Percentiles rank a stretch among this genome's conserved stretches.
Conservation (phyloP, 2,797 vertebrate species). For the Sandelia bainsii region DNA sequence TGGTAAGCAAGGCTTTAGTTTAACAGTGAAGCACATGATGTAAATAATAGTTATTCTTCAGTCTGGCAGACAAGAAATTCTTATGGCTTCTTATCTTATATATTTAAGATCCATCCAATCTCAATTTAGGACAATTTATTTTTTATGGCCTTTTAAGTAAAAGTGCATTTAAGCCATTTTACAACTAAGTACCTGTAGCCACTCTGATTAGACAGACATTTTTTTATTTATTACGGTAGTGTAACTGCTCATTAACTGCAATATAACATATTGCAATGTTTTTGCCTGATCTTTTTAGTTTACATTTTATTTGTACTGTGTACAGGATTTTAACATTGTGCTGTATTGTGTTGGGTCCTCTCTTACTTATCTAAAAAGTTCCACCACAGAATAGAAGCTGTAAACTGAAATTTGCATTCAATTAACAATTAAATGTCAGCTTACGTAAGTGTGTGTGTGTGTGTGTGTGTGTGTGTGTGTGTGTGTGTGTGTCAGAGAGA, state of each 20-base stretch:
- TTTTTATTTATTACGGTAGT: background rate
- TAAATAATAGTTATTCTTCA: too few relatives aligned
- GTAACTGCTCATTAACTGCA: background rate
- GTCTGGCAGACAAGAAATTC: too few relatives aligned
- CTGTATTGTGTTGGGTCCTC: background rate
- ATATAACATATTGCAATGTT: background rate
- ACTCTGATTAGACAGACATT: too few relatives aligned
- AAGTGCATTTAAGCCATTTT: too few relatives aligned
- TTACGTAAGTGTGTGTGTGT: background rate
- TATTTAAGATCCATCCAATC: too few relatives aligned
- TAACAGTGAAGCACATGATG: too few relatives aligned
- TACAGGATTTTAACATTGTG: background rate
- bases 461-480: constrained; percentile 19
- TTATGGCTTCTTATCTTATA: too few relatives aligned
- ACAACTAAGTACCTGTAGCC: too few relatives aligned
- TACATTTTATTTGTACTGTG: background rate
- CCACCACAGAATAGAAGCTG: background rate
- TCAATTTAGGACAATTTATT: too few relatives aligned
- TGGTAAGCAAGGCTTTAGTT: too few relatives aligned
- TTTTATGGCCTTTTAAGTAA: too few relatives aligned
- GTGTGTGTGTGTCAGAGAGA: constrained; percentile 6
- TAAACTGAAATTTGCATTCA: constrained; percentile 38
- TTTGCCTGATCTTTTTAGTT: background rate
- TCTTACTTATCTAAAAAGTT: constrained; percentile 13
- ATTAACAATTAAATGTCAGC: constrained; percentile 46